phyloP scores from a whole-genome alignment of 2,113 vertebrate genomes.

The Ctenodactylus gundi region DNA sequence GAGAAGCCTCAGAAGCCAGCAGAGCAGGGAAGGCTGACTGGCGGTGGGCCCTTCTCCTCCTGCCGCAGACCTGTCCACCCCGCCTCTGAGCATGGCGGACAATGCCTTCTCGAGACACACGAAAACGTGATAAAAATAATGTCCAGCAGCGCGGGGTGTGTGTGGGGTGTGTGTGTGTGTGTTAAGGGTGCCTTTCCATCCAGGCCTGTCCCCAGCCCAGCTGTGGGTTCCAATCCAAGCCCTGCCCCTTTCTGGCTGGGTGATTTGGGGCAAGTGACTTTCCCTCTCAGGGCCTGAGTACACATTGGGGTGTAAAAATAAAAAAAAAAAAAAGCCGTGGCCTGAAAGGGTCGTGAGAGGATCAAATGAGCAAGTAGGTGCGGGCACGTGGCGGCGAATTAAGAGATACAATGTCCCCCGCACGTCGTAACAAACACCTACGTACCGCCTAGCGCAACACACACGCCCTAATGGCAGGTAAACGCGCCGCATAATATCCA shows the following conservation, averaged over 20 bases:
- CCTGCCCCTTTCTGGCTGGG: background rate
- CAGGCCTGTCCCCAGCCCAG: background rate
- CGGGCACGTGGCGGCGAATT: background rate
- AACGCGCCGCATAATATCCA: constrained; percentile 58
- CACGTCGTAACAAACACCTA: constrained; percentile 70
- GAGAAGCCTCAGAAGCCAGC: too few relatives aligned
- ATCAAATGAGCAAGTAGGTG: background rate
- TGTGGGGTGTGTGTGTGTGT: background rate
- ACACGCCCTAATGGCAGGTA: constrained; percentile 63
- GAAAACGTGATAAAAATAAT: too few relatives aligned
- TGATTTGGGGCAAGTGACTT: background rate
- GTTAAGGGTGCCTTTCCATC: background rate
- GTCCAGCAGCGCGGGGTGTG: background rate
- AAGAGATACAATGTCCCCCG: constrained; percentile 25
- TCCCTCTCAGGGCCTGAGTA: background rate
- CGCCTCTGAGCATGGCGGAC: background rate
- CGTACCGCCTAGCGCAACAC: constrained; percentile 49
- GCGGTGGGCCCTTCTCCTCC: background rate
- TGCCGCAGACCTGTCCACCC: background rate
- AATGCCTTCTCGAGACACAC: too few relatives aligned
- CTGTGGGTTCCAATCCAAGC: background rate
- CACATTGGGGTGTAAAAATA: too few relatives aligned
- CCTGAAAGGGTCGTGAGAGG: background rate
- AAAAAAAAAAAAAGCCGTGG: background rate
- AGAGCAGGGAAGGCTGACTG: background rate